phyloP scores from a whole-genome alignment of 2,888 invertebrate species.

The Lypha dubia region DNA sequence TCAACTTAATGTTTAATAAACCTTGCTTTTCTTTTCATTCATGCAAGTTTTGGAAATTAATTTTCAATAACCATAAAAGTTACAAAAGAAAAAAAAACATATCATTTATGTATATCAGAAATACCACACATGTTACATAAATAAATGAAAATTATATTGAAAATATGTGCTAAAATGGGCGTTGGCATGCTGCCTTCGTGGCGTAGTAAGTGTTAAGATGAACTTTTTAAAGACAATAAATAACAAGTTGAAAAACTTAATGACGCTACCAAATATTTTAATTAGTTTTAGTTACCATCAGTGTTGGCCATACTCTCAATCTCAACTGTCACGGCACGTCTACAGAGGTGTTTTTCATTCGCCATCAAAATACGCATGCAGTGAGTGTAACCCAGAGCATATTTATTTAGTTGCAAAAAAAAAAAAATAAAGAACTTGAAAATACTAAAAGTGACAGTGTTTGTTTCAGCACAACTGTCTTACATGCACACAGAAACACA shows the following conservation, averaged over 20 bases:
- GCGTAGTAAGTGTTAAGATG: background rate
- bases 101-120: too few species aligned
- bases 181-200: background rate
- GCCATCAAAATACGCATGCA: too few species aligned
- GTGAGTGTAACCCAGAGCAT: too few species aligned
- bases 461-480: too few species aligned
- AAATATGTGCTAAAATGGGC: slow-evolving; percentile 2
- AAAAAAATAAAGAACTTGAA: too few species aligned
- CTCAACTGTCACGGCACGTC: too few species aligned
- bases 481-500: background rate
- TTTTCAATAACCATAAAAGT: background rate
- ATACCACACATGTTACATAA: slow-evolving; percentile 20
- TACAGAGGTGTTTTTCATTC: too few species aligned
- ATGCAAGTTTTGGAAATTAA: background rate
- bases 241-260: background rate
- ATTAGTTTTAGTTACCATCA: slow-evolving; percentile 26
- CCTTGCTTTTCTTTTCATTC: background rate
- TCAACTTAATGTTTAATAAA: background rate
- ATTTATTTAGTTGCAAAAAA: too few species aligned
- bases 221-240: background rate
- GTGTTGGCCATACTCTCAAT: too few species aligned
- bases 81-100: background rate
- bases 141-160: slow-evolving; percentile 2
- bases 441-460: too few species aligned
- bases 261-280: slow-evolving; percentile 11